These are phyloP conservation scores for Zosterops lateralis DNA, from an alignment of 2,113 vertebrate genomes.

Conservation along the genomic window DNA sequence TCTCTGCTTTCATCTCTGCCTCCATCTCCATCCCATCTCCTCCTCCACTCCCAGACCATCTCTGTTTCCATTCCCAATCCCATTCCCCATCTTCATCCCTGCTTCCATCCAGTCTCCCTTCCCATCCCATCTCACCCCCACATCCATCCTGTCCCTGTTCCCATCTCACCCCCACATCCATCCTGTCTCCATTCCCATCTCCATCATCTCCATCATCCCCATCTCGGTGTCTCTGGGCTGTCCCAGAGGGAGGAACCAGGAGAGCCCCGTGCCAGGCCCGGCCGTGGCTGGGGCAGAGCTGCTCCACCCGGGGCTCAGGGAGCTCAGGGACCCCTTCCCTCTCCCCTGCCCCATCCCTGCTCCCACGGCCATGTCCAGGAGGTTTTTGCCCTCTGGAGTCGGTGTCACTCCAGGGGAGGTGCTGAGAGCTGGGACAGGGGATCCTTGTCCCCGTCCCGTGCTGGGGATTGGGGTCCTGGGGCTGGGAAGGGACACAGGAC, in stretches of 20 bases:
- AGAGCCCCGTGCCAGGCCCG: accelerated
- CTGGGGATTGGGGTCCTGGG: not conserved
- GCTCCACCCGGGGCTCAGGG: not conserved
- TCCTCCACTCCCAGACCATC: too few relatives aligned
- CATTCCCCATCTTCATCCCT: not conserved
- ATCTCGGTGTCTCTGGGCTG: not conserved
- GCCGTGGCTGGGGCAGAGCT: not conserved
- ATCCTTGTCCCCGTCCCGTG: accelerated
- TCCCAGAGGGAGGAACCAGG: not conserved
- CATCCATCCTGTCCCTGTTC: not conserved
- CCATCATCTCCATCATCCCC: too few relatives aligned
- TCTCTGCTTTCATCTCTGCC: not conserved
- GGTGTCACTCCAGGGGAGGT: too few relatives aligned
- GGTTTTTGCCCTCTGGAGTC: not conserved
- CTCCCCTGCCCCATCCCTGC: accelerated
- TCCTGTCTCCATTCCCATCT: too few relatives aligned
- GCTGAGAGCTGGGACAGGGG: not conserved
- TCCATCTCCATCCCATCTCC: not conserved
- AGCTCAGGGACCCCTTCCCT: not conserved
- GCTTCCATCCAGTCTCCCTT: not conserved
- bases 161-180: too few relatives aligned
- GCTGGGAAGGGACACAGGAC: not conserved
- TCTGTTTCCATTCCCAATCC: too few relatives aligned
- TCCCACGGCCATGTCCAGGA: not conserved
- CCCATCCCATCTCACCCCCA: too few relatives aligned